Conservation (phyloP, 2,888 invertebrate genomes). For the Mesoligia furuncula region DNA sequence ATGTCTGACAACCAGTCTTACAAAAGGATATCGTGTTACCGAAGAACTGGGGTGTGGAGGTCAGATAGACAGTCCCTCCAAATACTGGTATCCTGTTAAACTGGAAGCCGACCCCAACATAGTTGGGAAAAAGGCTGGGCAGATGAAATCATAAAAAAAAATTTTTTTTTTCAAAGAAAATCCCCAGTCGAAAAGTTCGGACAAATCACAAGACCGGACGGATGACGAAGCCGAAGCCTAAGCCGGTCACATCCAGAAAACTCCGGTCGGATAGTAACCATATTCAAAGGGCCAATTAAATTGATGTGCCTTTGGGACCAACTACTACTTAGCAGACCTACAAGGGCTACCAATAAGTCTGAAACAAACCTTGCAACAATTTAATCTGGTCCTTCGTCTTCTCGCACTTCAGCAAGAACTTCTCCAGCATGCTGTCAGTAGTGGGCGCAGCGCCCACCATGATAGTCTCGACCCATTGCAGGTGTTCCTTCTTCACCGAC, state of each 20-base stretch:
- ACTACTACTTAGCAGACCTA: neutral
- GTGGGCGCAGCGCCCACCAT: conserved; percentile 94
- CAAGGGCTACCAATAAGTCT: neutral
- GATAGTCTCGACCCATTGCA: conserved; percentile 91
- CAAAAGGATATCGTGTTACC: neutral
- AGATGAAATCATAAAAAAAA: neutral
- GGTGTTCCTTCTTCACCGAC: conserved; percentile 91
- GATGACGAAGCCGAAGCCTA: no score
- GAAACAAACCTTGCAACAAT: conserved; percentile 83
- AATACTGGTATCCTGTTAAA: neutral
- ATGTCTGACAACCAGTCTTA: neutral
- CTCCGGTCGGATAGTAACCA: neutral
- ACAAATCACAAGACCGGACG: neutral
- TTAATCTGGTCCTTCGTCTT: conserved; percentile 87
- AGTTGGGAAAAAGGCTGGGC: neutral
- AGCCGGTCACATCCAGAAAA: neutral
- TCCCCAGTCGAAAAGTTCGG: neutral
- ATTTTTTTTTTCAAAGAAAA: neutral
- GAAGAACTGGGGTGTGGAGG: neutral
- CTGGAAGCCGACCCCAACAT: neutral
- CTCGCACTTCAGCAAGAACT: conserved; percentile 91
- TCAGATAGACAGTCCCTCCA: neutral
- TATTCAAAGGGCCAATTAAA: neutral
- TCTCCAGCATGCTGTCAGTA: conserved; percentile 91
- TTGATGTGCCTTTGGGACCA: neutral